These are phyloP conservation scores for Thymelicus sylvestris DNA, from an alignment of 2,888 invertebrate genomes.

Conservation along the genomic window DNA sequence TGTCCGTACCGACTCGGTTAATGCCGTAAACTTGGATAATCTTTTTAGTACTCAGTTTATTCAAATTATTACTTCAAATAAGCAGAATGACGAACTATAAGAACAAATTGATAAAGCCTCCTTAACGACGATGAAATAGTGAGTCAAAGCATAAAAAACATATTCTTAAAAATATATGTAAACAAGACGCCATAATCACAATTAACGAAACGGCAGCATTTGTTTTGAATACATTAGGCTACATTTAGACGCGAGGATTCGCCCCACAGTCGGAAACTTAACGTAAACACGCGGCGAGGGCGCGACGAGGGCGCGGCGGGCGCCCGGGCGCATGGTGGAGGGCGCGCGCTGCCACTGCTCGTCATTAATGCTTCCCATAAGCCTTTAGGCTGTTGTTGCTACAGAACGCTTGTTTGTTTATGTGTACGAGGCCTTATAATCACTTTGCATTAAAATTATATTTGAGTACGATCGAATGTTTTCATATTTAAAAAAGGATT, in stretches of 20 bases:
- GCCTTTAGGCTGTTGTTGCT: not conserved
- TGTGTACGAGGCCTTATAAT: no score
- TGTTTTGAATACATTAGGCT: slow-evolving; percentile 9
- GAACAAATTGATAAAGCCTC: no score
- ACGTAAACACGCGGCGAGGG: not conserved
- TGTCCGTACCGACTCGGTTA: no score
- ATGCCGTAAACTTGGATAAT: no score
- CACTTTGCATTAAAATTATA: no score
- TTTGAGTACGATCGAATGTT: no score
- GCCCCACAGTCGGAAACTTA: not conserved
- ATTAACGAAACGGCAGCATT: slow-evolving; percentile 2
- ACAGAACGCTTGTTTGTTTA: not conserved
- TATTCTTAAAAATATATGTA: not conserved
- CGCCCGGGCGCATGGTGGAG: not conserved
- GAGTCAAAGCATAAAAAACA: not conserved
- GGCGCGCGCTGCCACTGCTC: not conserved
- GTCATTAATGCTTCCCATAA: slow-evolving; percentile 4
- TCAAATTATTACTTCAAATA: no score
- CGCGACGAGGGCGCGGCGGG: not conserved
- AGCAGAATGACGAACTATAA: no score
- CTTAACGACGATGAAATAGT: no score
- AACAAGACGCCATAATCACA: not conserved
- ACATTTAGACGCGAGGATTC: not conserved
- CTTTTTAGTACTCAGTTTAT: no score
- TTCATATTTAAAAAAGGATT: no score